Base-by-base conservation (phyloP, 2,113 vertebrate genomes). In the Nannobrachium achirus region DNA sequence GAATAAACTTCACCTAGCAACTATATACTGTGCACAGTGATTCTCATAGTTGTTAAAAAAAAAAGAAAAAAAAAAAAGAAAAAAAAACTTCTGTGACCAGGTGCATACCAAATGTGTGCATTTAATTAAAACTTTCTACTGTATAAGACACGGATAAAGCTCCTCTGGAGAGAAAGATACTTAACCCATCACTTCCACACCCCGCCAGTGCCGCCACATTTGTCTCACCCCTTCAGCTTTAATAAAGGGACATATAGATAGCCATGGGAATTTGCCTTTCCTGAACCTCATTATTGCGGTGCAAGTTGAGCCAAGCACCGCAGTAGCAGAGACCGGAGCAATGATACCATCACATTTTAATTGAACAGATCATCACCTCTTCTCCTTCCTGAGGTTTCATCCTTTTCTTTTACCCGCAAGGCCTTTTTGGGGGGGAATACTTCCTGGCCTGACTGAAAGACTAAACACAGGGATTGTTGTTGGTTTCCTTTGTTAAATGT, bases 191-290 rank as follows among this genome's bases (percentile, higher is more conserved):
- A 56, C 41, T 69, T 78, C 67, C 63, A 70, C 63, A 76, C 69
- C 81, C 67, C 19, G 5, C n/a, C n/a, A n/a, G n/a, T n/a, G n/a
- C n/a, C n/a, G n/a, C 52, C 20, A 19, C 59, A 77, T 84, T 78
- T 56, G 19, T 80, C 73, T 67, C 18, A 63, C 38, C 66, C 56
- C 77, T 82, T 70, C 67, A 56, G 86, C 79, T 33, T 80, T 78
- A 76, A 84, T 88, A 80, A 85, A 83, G 82, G 76, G 73, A 78
- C 76, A 76, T 38, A 57, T 38, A 57, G 82, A 75, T 80, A 77
- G 88, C 78, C 10, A 20, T 71, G 80, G 66, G 83, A 88, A 73
- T 83, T 73, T 71, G 62, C 25, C 63, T 81, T 88, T 42, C 68
- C 64, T 0, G 8, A 49, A 62, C 66, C 71, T 78, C 71, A 58